Evolutionary conservation across 2,888 invertebrate species (phyloP).

Genomic region (Geotrupes spiniger): DNA sequence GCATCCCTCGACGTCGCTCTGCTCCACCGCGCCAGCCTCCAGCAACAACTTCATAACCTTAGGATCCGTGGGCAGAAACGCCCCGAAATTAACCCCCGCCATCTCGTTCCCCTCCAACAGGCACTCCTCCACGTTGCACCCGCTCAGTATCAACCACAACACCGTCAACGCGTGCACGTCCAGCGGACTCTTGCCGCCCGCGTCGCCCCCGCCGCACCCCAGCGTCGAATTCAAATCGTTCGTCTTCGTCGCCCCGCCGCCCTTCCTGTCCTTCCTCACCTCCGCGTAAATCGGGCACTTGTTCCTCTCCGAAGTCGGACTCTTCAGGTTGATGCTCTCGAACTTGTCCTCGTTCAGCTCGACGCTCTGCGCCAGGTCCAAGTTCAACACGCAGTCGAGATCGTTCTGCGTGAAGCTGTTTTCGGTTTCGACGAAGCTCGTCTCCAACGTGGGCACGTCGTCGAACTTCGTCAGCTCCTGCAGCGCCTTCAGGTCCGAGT

Average conservation of each 20-base stretch:
- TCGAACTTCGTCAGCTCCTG: constrained; percentile 40
- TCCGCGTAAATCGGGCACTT: constrained; percentile 43
- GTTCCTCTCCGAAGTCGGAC: constrained; percentile 35
- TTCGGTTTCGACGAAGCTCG: constrained; percentile 43
- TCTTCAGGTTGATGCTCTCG: constrained; percentile 35
- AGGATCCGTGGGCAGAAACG: constrained; percentile 65
- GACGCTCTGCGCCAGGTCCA: constrained; percentile 37
- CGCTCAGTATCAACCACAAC: constrained; percentile 74
- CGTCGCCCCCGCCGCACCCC: constrained; percentile 4
- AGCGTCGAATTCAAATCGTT: constrained; percentile 22
- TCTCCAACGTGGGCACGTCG: constrained; percentile 36
- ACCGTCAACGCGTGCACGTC: constrained; percentile 68
- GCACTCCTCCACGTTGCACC: constrained; percentile 61
- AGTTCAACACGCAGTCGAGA: constrained; percentile 29
- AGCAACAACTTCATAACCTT: constrained; percentile 69
- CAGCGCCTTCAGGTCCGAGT: constrained; percentile 45
- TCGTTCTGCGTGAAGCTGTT: constrained; percentile 36
- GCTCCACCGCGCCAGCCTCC: constrained; percentile 68
- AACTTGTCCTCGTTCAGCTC: constrained; percentile 27
- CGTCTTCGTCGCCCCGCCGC: constrained; percentile 21
- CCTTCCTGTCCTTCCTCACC: constrained; percentile 40
- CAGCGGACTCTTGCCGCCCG: constrained; percentile 33
- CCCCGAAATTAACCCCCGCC: constrained; percentile 53
- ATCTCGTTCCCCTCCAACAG: constrained; percentile 50
- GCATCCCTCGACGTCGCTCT: constrained; percentile 50